Base-by-base conservation (phyloP, 2,113 vertebrate genomes). In the Piaya cayana region DNA sequence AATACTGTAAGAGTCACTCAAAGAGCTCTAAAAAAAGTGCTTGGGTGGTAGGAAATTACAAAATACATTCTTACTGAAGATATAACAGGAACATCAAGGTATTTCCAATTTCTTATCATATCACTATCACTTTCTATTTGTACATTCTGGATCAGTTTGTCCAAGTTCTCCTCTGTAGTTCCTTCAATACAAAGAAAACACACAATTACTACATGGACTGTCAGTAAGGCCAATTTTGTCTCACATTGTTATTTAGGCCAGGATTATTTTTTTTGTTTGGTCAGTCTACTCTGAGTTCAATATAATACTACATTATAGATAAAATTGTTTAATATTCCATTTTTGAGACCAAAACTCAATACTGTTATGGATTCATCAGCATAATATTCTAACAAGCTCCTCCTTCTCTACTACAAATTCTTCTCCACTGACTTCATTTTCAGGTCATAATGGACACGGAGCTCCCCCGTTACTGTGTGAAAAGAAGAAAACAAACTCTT, bases 81-180 rank as follows among this genome's bases (percentile, higher is more conserved):
- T 20, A 99, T 98, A 92, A 99, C 98, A 39, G 99, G 98, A 71
- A 99, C 99, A 15, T 98, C 99, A 70, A 99, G 98, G 76, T 98
- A 98, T 92, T 98, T 98, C 99, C 99, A 99, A 95, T 99, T 99
- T 84, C 97, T 98, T 96, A 99, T 99, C 95, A 98, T 99, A 90
- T 99, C 99, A 58, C 97, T 98, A 18, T 99, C 98, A 13, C 97
- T 97, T 97, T 99, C 98, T 84, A 99, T 99, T 93, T 99, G 99
- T 55, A 99, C 99, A 77, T 99, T 99, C 96, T 99, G 99, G 97
- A 99, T 99, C 79, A 99, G 98, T 94, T 99, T 99, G 94, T 98
- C 99, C 93, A 99, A 97, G 96, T 99, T 99, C 96, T 99, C 99
- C 69, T 99, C 98, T 3, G 99, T 99, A 76, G 99, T 99, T 96